Percentiles rank a stretch among this genome's conserved stretches.
Conservation (phyloP, 2,888 invertebrate genomes). For the Drosophila crucigera region DNA sequence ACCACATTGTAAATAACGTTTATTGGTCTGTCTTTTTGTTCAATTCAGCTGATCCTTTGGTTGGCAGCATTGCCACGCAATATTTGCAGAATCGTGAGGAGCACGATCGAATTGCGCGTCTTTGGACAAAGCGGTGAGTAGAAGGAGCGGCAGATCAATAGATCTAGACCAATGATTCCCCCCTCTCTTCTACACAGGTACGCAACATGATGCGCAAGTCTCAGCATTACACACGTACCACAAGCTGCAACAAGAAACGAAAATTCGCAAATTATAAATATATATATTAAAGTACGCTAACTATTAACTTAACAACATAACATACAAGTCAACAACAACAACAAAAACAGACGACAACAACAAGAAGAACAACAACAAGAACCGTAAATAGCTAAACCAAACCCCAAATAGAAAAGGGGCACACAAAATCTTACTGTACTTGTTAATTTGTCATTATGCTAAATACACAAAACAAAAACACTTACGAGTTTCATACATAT, state of each 20-base stretch:
- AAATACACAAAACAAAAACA: slow-evolving; percentile 10
- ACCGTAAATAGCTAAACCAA: slow-evolving; percentile 26
- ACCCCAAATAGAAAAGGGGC: slow-evolving; percentile 11
- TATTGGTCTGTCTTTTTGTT: slow-evolving; percentile 61
- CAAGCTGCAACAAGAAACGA: slow-evolving; percentile 77
- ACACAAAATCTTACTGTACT: slow-evolving; percentile 27
- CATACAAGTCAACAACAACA: slow-evolving; percentile 33
- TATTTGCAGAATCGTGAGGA: slow-evolving; percentile 98
- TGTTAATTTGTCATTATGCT: slow-evolving; percentile 20
- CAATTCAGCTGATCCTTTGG: slow-evolving; percentile 95
- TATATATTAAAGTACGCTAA: slow-evolving; percentile 77
- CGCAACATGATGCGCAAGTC: slow-evolving; percentile 85
- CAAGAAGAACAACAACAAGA: slow-evolving; percentile 23
- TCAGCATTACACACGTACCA: slow-evolving; percentile 71
- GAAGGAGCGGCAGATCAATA: not conserved
- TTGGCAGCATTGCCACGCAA: slow-evolving; percentile 99
- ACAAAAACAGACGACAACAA: slow-evolving; percentile 36
- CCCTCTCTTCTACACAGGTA: slow-evolving; percentile 68
- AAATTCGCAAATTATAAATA: slow-evolving; percentile 79
- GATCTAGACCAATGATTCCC: slow-evolving; percentile 10
- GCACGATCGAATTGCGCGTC: slow-evolving; percentile 98
- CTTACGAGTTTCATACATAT: slow-evolving; percentile 16
- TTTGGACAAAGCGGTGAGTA: slow-evolving; percentile 98
- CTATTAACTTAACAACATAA: slow-evolving; percentile 71
- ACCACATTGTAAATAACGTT: not conserved